phyloP scores from a whole-genome alignment of 2,888 invertebrate genomes.

The Eristalis pertinax region DNA sequence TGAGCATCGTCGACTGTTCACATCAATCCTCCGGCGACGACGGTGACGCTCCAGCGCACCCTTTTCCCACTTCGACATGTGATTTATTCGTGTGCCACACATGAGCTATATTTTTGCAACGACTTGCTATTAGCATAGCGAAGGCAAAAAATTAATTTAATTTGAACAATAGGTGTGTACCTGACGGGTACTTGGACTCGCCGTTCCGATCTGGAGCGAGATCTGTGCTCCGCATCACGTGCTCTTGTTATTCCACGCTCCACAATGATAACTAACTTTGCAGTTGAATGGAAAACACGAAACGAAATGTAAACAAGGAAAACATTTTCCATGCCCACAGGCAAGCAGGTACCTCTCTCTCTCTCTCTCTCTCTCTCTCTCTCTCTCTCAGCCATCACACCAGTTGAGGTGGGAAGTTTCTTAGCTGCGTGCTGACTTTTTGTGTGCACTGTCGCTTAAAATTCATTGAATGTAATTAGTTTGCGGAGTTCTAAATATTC shows the following conservation, averaged over 20 bases:
- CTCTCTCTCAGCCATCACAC: too few relatives aligned
- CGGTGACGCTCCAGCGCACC: background rate
- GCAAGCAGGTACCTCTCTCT: too few relatives aligned
- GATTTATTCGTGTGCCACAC: background rate
- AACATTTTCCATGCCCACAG: background rate
- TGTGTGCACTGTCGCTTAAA: background rate
- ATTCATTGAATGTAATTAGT: constrained; percentile 21
- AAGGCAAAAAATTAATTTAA: constrained; percentile 10
- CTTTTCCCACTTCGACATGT: background rate
- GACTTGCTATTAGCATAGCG: background rate
- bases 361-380: too few relatives aligned
- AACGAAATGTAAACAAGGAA: constrained; percentile 11
- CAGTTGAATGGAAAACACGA: background rate
- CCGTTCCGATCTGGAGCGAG: background rate
- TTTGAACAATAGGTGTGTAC: constrained; percentile 11
- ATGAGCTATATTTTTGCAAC: background rate
- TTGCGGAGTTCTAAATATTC: background rate
- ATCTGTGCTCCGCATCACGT: background rate
- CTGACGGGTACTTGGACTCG: background rate
- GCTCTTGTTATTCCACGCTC: background rate
- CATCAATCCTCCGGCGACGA: constrained; percentile 30
- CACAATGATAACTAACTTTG: constrained; percentile 13
- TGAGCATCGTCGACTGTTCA: constrained; percentile 3
- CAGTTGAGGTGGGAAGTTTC: background rate
- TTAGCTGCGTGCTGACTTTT: background rate